Base-by-base conservation (phyloP, 2,797 vertebrate species). In the Halcyon smyrnensis region DNA sequence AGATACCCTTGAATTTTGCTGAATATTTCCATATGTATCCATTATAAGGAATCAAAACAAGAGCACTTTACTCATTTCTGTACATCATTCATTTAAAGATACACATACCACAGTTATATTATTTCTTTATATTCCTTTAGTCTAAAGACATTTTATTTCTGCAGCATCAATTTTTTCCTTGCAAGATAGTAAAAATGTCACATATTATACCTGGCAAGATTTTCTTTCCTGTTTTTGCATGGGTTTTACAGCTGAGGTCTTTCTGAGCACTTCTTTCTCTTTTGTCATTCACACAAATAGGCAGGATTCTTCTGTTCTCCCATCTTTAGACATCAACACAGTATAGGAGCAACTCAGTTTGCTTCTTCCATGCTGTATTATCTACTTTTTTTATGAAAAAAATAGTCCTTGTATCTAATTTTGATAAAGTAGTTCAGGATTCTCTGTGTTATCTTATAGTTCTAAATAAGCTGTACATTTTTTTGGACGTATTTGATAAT, bases 11-110 rank as follows among this genome's bases (percentile, higher is more conserved):
- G 56, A 88, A 60, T 90, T 77, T 91, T 87, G 25, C 17, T 74
- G 57, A 77, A 76, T 94, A 93, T 84, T 89, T 81, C 43, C 74
- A 32, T 74, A 48, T 16, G 28, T 84, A 93, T 92, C 54, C n/a
- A 25, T n/a, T 69, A 41, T 18, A 46, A 71, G 20, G 62, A 60
- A 76, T 34, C 11, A 82, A 87, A 89, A 84, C 46, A 79, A 36
- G 17, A 69, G 5, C 34, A 37, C 4, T 87, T 81, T n/a, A 67
- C 4, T 23, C 11, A 82, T 67, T 87, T 79, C 30, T 90, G 57
- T 63, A 21, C 3, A 37, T 76, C 23, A 73, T 87, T 71, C 28
- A 57, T 84, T 86, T 88, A 63, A 67, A 74, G 13, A 24, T 62
- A 65, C 5, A 62, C 6, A 34, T 21, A 45, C 6, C 48, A 21